Evolutionary conservation across 2,888 invertebrate genomes (phyloP).

Genomic region (Meteorus cinctellus): DNA sequence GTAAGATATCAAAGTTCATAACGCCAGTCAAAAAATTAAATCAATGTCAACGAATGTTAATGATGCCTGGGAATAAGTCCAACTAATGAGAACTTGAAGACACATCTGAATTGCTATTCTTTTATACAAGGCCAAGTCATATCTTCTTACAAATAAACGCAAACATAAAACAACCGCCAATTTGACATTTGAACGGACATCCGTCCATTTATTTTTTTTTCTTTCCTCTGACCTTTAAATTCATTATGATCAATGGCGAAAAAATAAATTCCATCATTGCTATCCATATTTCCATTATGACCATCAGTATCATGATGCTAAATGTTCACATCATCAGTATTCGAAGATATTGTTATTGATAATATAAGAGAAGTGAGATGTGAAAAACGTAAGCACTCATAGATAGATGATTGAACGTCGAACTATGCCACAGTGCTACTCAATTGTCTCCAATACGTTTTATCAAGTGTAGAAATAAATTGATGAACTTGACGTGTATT

Average conservation of each 20-base stretch:
- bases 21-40: neutral
- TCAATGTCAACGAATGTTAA: neutral
- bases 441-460: too few species aligned
- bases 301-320: neutral
- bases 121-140: neutral
- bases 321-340: too few species aligned
- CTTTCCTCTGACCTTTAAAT: neutral
- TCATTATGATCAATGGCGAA: neutral
- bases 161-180: neutral
- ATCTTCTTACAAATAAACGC: neutral
- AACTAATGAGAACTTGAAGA: neutral
- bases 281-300: neutral
- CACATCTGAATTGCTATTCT: neutral
- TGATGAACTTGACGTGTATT: too few species aligned
- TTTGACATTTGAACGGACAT: conserved; percentile 13
- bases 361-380: too few species aligned
- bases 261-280: too few species aligned
- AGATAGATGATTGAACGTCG: too few species aligned
- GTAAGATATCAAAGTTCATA: neutral
- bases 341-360: too few species aligned
- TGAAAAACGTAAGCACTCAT: too few species aligned
- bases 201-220: neutral
- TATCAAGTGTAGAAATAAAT: too few species aligned
- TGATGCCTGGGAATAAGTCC: neutral
- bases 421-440: too few species aligned